A percentile compares a stretch with the other conserved stretches of the same genome.
Conservation (phyloP, 2,797 vertebrate species). For the Pangasius krempfi region DNA sequence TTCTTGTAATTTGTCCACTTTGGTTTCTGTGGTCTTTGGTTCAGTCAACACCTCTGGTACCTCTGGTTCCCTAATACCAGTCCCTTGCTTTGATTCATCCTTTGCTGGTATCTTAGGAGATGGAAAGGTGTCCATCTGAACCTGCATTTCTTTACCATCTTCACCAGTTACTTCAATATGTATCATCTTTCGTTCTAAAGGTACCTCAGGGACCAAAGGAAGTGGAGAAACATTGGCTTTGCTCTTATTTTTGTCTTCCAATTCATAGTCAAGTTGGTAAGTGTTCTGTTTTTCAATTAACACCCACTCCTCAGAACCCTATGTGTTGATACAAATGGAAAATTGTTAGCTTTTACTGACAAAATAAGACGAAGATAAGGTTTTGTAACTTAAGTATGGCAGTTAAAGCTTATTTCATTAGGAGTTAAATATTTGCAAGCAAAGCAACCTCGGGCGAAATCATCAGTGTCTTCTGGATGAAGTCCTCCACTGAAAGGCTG, state of each 20-base stretch:
- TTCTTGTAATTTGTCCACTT: conserved; percentile 64
- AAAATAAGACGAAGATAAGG: conserved; percentile 51
- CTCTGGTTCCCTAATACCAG: conserved; percentile 42
- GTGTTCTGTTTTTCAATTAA: conserved; percentile 94
- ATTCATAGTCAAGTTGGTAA: conserved; percentile 77
- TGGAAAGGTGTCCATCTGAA: conserved; percentile 71
- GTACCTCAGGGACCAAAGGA: conserved; percentile 60
- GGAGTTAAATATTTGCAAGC: conserved; percentile 60
- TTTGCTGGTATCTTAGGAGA: conserved; percentile 56
- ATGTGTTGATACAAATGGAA: conserved; percentile 95
- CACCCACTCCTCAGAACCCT: conserved; percentile 99
- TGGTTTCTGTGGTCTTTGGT: conserved; percentile 59
- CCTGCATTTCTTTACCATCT: conserved; percentile 73
- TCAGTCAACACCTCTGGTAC: conserved; percentile 59
- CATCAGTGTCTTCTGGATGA: conserved; percentile 93
- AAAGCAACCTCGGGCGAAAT: conserved; percentile 93
- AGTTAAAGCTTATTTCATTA: conserved; percentile 38
- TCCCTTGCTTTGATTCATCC: conserved; percentile 49
- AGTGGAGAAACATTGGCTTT: conserved; percentile 59
- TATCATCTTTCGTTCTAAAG: conserved; percentile 73
- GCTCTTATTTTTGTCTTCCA: conserved; percentile 74
- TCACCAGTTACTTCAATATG: conserved; percentile 72
- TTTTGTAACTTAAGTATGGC: conserved; percentile 49
- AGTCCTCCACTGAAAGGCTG: conserved; percentile 88
- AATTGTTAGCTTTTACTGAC: conserved; percentile 85